Conservation (phyloP, 2,888 invertebrate species). For the Villa cingulata region DNA sequence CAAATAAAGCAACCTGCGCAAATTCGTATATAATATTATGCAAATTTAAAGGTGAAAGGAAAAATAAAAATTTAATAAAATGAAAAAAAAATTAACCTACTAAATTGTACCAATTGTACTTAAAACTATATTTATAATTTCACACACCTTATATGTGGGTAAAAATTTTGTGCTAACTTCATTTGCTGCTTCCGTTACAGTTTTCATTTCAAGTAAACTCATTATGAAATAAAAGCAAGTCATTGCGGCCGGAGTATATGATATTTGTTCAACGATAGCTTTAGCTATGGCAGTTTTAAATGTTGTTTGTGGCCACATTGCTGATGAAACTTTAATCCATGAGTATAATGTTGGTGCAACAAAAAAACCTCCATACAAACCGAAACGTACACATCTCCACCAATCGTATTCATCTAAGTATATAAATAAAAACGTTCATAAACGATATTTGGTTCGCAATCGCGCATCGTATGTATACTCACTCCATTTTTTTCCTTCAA, state of each 20-base stretch:
- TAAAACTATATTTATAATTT: neutral
- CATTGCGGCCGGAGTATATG: constrained; percentile 65
- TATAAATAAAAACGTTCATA: neutral
- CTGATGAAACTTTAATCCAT: constrained; percentile 64
- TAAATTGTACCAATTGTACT: too few species aligned
- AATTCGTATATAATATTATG: neutral
- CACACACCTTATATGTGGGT: constrained; percentile 47
- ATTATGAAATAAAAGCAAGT: constrained; percentile 64
- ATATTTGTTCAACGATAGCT: constrained; percentile 59
- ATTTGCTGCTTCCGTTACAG: constrained; percentile 42
- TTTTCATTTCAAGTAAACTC: constrained; percentile 57
- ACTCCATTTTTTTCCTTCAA: constrained; percentile 50
- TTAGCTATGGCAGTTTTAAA: constrained; percentile 58
- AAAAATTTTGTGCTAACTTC: constrained; percentile 60
- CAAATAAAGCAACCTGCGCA: constrained; percentile 50
- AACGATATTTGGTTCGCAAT: too few species aligned
- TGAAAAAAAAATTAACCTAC: neutral
- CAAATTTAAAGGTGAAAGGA: neutral
- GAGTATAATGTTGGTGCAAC: constrained; percentile 69
- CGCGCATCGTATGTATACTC: constrained; percentile 13
- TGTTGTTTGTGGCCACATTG: constrained; percentile 59
- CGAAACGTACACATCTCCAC: constrained; percentile 56
- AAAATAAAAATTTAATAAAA: neutral
- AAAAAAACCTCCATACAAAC: constrained; percentile 65
- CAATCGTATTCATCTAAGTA: constrained; percentile 45